phyloP scores from a whole-genome alignment of 2,888 invertebrate genomes.

The Omphaloscelis lunosa region DNA sequence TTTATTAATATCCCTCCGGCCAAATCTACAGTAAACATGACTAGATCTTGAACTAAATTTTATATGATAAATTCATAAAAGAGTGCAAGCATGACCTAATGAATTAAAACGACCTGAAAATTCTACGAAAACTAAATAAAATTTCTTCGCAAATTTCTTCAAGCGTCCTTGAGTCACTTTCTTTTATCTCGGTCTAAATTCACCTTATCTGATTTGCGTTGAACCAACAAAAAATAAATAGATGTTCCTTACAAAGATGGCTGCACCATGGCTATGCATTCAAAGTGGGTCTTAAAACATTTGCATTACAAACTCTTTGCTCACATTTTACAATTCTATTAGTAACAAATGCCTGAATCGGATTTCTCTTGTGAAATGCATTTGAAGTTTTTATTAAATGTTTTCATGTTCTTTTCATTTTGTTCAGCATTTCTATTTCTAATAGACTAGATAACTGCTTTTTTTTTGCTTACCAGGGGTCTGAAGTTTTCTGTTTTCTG shows the following conservation, averaged over 20 bases:
- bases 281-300: slow-evolving; percentile 45
- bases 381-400: slow-evolving; percentile 38
- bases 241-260: slow-evolving; percentile 37
- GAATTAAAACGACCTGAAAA: slow-evolving; percentile 1
- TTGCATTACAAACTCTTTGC: slow-evolving; percentile 27
- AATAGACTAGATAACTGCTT: slow-evolving; percentile 6
- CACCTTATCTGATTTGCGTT: slow-evolving; percentile 63
- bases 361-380: slow-evolving; percentile 46
- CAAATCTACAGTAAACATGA: neutral
- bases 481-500: slow-evolving; percentile 34
- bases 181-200: slow-evolving; percentile 66
- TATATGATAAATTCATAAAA: slow-evolving; percentile 3
- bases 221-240: slow-evolving; percentile 56
- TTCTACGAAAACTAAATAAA: slow-evolving; percentile 20
- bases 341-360: slow-evolving; percentile 31
- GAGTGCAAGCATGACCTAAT: slow-evolving; percentile 6
- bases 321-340: slow-evolving; percentile 48
- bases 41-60: neutral
- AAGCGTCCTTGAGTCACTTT: slow-evolving; percentile 65
- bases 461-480: slow-evolving; percentile 46
- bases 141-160: slow-evolving; percentile 50
- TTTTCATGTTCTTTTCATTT: slow-evolving; percentile 34
- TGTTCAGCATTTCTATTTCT: slow-evolving; percentile 27
- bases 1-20: no score
- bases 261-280: slow-evolving; percentile 47